Percentiles rank a stretch among this genome's conserved stretches.
Evolutionary conservation across 1,140 invertebrate genomes (phyloP).

Genomic region (Trachymyrmex cornetzi): DNA sequence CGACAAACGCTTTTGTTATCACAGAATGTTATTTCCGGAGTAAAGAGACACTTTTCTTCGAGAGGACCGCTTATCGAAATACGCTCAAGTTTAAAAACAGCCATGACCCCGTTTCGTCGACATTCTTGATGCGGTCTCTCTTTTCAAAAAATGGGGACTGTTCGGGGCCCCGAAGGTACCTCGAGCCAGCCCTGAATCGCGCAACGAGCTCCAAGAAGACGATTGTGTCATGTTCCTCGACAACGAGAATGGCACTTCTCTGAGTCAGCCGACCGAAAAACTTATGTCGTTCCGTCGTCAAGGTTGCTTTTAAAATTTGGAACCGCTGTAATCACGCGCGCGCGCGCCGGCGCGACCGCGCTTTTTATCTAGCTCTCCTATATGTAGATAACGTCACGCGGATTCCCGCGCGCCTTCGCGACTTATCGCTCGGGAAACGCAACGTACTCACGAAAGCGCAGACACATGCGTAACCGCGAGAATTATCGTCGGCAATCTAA

Average conservation of each 20-base stretch:
- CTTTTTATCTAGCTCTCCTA: neutral
- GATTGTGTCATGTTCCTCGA: constrained; percentile 51
- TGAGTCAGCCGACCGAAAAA: constrained; percentile 58
- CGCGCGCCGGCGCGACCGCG: neutral
- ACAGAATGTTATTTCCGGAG: neutral
- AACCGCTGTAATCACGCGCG: constrained; percentile 33
- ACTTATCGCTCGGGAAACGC: constrained; percentile 34
- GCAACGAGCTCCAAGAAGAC: constrained; percentile 36
- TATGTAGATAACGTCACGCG: constrained; percentile 4
- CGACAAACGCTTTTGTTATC: neutral
- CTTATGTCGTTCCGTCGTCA: constrained; percentile 30
- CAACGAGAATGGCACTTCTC: constrained; percentile 39
- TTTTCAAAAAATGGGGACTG: neutral
- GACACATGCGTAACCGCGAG: constrained; percentile 11
- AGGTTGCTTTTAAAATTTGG: constrained; percentile 54
- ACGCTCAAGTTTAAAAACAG: constrained; percentile 1
- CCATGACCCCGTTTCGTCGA: neutral
- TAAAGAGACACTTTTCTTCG: neutral
- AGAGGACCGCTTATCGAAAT: neutral
- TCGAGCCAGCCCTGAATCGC: neutral
- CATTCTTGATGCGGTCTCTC: neutral
- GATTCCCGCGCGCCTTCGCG: neutral
- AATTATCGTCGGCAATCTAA: constrained; percentile 47
- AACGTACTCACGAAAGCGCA: neutral
- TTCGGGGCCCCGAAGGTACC: neutral